Conservation (phyloP, 2,797 vertebrate genomes). For the Smutsia temminckii region DNA sequence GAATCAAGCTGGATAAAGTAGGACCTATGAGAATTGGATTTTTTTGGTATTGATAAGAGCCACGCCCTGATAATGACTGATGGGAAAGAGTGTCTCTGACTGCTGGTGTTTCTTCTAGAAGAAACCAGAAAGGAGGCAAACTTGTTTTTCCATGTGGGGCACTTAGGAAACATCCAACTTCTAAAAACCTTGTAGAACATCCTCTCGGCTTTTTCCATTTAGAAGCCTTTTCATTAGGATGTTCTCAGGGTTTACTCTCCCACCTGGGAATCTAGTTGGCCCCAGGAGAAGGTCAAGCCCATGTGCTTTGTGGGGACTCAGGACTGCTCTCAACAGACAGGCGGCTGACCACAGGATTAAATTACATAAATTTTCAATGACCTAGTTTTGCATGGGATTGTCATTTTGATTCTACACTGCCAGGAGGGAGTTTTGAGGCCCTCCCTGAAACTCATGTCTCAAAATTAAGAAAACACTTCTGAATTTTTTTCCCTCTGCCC, state of each 20-base stretch:
- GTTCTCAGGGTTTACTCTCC: background rate
- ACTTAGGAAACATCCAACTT: background rate
- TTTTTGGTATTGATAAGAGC: background rate
- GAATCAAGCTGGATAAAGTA: background rate
- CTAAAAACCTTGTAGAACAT: background rate
- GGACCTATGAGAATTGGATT: background rate
- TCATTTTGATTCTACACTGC: background rate
- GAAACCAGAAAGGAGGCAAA: background rate
- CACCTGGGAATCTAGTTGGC: background rate
- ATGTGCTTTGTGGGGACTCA: background rate
- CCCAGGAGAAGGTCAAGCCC: background rate
- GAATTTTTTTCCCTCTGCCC: background rate
- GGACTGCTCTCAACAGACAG: background rate
- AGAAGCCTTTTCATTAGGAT: background rate
- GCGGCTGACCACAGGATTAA: background rate
- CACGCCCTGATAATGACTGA: background rate
- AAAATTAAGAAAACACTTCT: constrained; percentile 27
- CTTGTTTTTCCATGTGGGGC: background rate
- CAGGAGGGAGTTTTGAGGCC: background rate
- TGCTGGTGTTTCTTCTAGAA: background rate
- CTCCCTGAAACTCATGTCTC: background rate
- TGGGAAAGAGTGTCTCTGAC: background rate
- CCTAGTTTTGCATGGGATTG: background rate
- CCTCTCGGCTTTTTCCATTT: background rate
- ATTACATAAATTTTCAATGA: background rate